Percentiles rank a stretch among this genome's conserved stretches.
phyloP scores from a whole-genome alignment of 1,140 invertebrate genomes.

The Chironomus tepperi region DNA sequence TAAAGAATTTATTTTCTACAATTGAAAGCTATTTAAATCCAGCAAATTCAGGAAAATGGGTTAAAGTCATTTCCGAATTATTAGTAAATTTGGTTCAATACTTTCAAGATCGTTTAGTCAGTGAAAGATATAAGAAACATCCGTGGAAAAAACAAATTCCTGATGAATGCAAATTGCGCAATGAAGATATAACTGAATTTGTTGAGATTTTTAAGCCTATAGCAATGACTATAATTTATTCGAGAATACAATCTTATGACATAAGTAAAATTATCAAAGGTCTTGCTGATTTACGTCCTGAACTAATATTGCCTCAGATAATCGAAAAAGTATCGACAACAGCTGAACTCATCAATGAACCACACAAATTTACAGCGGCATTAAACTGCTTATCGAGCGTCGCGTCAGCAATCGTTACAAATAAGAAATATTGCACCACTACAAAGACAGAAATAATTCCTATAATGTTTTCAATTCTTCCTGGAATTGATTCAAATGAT shows the following conservation, averaged over 20 bases:
- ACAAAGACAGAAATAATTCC: slow-evolving; percentile 74
- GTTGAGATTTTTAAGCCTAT: slow-evolving; percentile 63
- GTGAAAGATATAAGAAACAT: slow-evolving; percentile 51
- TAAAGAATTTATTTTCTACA: slow-evolving; percentile 72
- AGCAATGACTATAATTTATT: slow-evolving; percentile 66
- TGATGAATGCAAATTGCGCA: slow-evolving; percentile 60
- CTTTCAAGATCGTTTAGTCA: slow-evolving; percentile 52
- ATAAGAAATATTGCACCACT: slow-evolving; percentile 49
- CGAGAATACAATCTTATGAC: slow-evolving; percentile 55
- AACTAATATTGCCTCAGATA: slow-evolving; percentile 71
- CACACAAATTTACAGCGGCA: slow-evolving; percentile 72
- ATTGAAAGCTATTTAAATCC: slow-evolving; percentile 85
- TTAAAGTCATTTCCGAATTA: slow-evolving; percentile 52
- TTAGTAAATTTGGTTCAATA: slow-evolving; percentile 49
- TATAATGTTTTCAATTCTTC: slow-evolving; percentile 66
- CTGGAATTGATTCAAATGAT: slow-evolving; percentile 88
- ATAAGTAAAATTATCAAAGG: slow-evolving; percentile 61
- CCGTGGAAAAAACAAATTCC: slow-evolving; percentile 24
- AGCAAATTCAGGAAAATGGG: slow-evolving; percentile 77
- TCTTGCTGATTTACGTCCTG: slow-evolving; percentile 69
- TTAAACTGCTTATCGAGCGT: slow-evolving; percentile 67
- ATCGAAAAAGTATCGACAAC: slow-evolving; percentile 70
- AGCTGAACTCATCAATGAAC: slow-evolving; percentile 78
- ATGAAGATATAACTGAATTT: slow-evolving; percentile 75
- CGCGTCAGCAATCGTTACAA: slow-evolving; percentile 56